Base-by-base conservation (phyloP, 2,888 invertebrate genomes). In the Orthosia gracilis region DNA sequence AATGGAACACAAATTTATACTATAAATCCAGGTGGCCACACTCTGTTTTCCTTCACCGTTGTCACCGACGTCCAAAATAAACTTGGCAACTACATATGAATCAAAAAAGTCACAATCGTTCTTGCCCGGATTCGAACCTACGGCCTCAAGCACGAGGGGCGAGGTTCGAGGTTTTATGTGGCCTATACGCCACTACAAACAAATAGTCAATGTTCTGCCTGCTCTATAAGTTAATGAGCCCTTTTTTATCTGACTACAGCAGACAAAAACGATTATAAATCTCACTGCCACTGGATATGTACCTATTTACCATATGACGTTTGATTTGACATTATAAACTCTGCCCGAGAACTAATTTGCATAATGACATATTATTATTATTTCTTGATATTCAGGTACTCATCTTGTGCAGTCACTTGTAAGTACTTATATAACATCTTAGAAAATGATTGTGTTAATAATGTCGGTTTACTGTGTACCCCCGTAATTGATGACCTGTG, bases 371-470 rank as follows among this genome's bases (percentile, higher is more conserved):
- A n/a, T 64, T 40, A 69, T 81, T 47, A 78, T 80, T 79, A 80
- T 67, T 67, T 76, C 81, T 81, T 62, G 50, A 73, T 80, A 66
- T 59, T 77, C 40, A 73, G 67, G 26, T 65, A 69, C 4, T 54
- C 61, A 40, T 74, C 65, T 68, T 58, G 54, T 7, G 31, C 2
- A 31, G n/a, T n/a, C 31, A 40, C 40, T 40, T 40, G 23, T 55
- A 64, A 21, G 31, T 78, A 75, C 54, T 69, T 71, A 79, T 55
- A 52, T 65, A 70, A 72, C 81, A 83, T 65, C 82, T 47, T 88
- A 88, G 89, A 87, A 87, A 88, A 89, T 75, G 66, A 87, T 77
- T 78, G 82, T 61, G 73, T 78, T 69, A 78, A 80, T 83, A 80
- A 83, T 67, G 69, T 67, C 71, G 74, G 66, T 83, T 79, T 75